Base-by-base conservation (phyloP, 2,113 vertebrate genomes). In the Excalfactoria chinensis region DNA sequence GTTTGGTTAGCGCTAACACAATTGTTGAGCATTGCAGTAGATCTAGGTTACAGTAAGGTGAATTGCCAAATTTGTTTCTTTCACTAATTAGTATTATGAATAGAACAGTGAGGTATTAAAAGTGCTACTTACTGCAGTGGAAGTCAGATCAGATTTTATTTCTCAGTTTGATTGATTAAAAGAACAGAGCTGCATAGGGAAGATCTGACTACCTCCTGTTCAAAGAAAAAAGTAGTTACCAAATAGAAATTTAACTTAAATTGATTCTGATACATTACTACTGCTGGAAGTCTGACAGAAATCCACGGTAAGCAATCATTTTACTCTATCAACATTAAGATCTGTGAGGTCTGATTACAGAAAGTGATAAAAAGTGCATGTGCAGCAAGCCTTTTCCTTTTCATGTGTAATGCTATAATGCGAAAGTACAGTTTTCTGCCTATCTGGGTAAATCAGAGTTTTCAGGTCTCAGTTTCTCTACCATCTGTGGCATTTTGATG, bases 351-450 rank as follows among this genome's bases (percentile, higher is more conserved):
- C 12, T 81, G 56, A 25, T 77, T 83, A 25, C 8, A 76, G 35
- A 9, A 10, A 44, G 41, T 11, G 63, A n/a, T 14, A 30, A 66
- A 19, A 4, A 34, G 43, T 22, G 41, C 8, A 6, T 34, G 17
- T 7, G 9, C 7, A 0, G 6, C 35, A 59, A 82, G 37, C 23
- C 60, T 68, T 76, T 83, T 48, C 60, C 34, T 60, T 87, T 58
- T 10, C 7, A 5, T 35, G 7, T 4, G 19, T 26, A 63, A 43
- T 1, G 1, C n/a, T 51, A 1, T 83, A 86, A 48, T 19, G 6
- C 5, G 32, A 44, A 60, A 69, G 35, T 58, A 7, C 25, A 41
- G 22, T 62, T 64, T 13, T 60, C 40, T 35, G 40, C 13, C 20
- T 63, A 5, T 85, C 68, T 85, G 13, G 14, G 22, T 53, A 74